Base-by-base conservation (phyloP, 2,797 vertebrate genomes). In the Botia kubotai region DNA sequence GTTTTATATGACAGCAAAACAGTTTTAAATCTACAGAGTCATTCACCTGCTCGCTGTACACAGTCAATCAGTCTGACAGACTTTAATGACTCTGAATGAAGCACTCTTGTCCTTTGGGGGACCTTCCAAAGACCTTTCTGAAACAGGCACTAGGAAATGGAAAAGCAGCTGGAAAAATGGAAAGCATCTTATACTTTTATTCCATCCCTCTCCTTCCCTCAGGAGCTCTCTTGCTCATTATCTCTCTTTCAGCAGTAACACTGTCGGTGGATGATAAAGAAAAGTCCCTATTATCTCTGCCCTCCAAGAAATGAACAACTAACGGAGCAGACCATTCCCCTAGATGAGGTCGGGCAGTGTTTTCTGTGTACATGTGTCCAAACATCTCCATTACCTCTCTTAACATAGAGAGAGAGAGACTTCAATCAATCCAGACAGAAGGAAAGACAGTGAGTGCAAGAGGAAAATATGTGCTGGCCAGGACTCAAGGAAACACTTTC, bases 231-330 rank as follows among this genome's bases (percentile, higher is more conserved):
- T 7, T 12, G 10, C 70, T 52, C 6, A 69, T 68, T 33, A 23
- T 14, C 60, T 7, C 26, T 57, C 36, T 62, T 6, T 10, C 53
- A 77, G 13, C 13, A 58, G 19, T 14, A 57, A 67, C 8, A 2
- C 19, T 53, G 50, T 23, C 66, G 48, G 53, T 39, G 39, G 39
- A 39, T 39, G 39, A 6, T 39, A 3, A 39, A 3, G 8, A 58
- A 33, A 23, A 29, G 6, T 58, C 29, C 39, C 1, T 39, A 39
- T 16, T 72, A 58, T 50, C 43, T 21, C 36, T 29, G 13, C 19
- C 21, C 17, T 60, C n/a, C 13, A 39, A 33, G 33, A 65, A 65
- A 83, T 82, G 70, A 60, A 80, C 74, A 75, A 63, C 21, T 52
- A 76, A 60, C 65, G 60, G 69, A 69, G 23, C 39, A 29, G 72